These are phyloP conservation scores for Hirtodrosophila confusa DNA, from an alignment of 2,888 invertebrate genomes.

Conservation along the genomic window DNA sequence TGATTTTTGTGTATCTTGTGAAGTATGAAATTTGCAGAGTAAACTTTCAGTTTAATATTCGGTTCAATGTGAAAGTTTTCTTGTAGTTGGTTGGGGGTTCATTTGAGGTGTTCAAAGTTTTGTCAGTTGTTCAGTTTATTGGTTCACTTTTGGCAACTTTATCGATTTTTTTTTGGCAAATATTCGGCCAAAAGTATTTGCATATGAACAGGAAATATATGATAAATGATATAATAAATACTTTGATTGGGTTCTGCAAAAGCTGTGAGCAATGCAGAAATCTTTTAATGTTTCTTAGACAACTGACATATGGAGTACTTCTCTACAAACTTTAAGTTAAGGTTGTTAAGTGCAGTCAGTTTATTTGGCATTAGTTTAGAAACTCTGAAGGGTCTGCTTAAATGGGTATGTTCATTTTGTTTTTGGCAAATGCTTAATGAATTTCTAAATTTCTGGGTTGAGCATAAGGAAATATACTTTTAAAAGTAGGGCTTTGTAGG, in stretches of 20 bases:
- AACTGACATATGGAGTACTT: too few species aligned
- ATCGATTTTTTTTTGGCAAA: constrained; percentile 41
- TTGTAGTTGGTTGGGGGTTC: background rate
- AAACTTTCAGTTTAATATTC: constrained; percentile 23
- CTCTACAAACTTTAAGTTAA: too few species aligned
- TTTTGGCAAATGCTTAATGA: too few species aligned
- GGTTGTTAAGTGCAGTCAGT: too few species aligned
- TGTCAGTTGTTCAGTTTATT: constrained; percentile 54
- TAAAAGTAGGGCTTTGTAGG: too few species aligned
- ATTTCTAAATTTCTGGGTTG: too few species aligned
- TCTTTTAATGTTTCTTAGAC: too few species aligned
- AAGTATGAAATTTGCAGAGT: constrained; percentile 1
- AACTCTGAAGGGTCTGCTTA: too few species aligned
- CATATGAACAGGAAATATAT: constrained; percentile 2
- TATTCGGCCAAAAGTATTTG: constrained; percentile 17
- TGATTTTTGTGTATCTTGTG: constrained; percentile 35
- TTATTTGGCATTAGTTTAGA: too few species aligned
- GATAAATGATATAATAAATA: constrained; percentile 13
- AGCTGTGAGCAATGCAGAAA: too few species aligned
- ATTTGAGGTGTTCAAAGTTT: constrained; percentile 47
- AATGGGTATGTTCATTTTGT: too few species aligned
- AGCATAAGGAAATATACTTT: too few species aligned
- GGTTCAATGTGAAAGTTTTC: background rate
- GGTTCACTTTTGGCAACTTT: constrained; percentile 43
- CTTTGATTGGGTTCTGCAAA: background rate